Base-by-base conservation (phyloP, 2,113 vertebrate genomes). In the Vimba vimba region DNA sequence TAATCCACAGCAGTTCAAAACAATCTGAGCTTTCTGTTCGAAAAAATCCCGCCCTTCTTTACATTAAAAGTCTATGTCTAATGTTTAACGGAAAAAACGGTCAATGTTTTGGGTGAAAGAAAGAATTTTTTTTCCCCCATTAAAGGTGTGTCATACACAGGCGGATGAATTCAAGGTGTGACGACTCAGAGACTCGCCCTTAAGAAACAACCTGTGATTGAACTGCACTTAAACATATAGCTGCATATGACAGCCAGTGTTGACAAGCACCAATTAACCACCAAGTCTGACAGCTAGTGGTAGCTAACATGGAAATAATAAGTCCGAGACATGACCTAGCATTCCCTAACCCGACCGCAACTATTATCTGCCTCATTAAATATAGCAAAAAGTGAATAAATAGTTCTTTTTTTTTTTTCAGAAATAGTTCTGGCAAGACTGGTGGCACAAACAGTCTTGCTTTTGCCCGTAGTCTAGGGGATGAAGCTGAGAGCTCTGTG, bases 141-240 rank as follows among this genome's bases (percentile, higher is more conserved):
- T 39, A 19, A 6, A 47, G 85, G 78, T 45, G 68, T 83, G 86
- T 79, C 86, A 39, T 59, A 27, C 10, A 84, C 81, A 81, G 30
- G 73, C 8, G 12, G 25, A 82, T 55, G 45, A 82, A 52, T 73
- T 43, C 21, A 74, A 82, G 71, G 83, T 78, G 87, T 85, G 83
- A 82, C 30, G 25, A 73, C 77, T n/a, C 39, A 36, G 21, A 76
- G 27, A 50, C 33, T 86, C 85, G 5, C 59, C 85, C 74, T 75
- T 27, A 7, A 82, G 50, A 73, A 73, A 83, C 66, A 59, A 55
- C 23, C 21, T 73, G 68, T 83, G 30, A 83, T 73, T 83, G 73
- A 59, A 59, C 43, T 62, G 12, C 30, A 45, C 78, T 83, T 83
- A 73, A 83, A 73, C 68, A 73, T 59, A 73, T 27, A 59, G 82